Percentiles rank a stretch among this genome's conserved stretches.
phyloP scores from a whole-genome alignment of 2,797 vertebrate genomes.

The Limosa lapponica region DNA sequence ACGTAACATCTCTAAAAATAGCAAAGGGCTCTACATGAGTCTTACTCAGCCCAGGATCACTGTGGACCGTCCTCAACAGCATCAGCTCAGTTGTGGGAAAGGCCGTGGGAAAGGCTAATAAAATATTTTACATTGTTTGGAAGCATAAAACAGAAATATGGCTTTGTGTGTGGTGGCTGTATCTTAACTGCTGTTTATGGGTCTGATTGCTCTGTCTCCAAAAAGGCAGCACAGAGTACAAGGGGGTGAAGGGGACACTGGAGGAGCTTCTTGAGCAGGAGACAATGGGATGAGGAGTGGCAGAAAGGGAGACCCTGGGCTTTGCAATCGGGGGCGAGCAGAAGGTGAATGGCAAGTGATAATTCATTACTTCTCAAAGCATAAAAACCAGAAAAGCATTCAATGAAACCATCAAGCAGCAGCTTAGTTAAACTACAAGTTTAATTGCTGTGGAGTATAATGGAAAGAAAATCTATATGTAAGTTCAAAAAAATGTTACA shows the following conservation, averaged over 20 bases:
- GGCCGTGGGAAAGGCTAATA: background rate
- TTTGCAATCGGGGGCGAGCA: background rate
- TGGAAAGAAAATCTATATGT: background rate
- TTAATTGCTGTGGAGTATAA: background rate
- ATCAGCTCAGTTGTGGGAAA: background rate
- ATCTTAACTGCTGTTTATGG: background rate
- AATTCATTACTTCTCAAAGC: background rate
- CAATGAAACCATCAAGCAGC: background rate
- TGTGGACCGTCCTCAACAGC: background rate
- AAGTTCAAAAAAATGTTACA: background rate
- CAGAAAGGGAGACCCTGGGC: background rate
- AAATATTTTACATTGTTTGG: background rate
- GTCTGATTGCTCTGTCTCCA: background rate
- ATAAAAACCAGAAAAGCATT: background rate
- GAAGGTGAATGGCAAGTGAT: background rate
- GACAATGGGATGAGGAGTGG: background rate
- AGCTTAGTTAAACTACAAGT: background rate
- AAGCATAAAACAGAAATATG: background rate
- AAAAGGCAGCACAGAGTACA: background rate
- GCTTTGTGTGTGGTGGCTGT: background rate
- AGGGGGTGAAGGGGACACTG: too few relatives aligned
- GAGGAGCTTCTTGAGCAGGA: background rate
- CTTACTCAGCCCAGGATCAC: background rate
- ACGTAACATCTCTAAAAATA: background rate
- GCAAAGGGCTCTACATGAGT: background rate